Evolutionary conservation across 2,113 vertebrate genomes (phyloP).

Genomic region (Eonycteris spelaea): DNA sequence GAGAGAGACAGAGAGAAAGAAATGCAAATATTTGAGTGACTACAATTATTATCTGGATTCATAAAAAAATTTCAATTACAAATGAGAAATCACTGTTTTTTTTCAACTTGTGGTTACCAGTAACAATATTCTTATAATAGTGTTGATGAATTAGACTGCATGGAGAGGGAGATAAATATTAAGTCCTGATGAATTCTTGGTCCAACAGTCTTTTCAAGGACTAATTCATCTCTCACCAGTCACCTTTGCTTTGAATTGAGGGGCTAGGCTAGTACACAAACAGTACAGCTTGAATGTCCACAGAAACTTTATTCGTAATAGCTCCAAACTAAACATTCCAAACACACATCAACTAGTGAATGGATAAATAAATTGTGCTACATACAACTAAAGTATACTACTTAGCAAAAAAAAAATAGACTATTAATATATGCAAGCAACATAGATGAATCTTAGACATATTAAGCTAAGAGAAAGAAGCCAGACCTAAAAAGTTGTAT

Average conservation of each 20-base stretch:
- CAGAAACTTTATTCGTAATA: slow-evolving; percentile 22
- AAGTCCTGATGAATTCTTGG: background rate
- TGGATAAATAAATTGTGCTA: background rate
- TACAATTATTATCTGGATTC: background rate
- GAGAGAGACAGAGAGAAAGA: background rate
- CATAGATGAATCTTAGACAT: background rate
- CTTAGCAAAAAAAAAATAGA: background rate
- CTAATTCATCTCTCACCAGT: background rate
- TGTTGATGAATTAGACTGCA: background rate
- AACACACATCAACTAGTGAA: background rate
- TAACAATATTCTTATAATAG: background rate
- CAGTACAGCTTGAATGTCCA: background rate
- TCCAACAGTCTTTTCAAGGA: background rate
- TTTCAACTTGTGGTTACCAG: background rate
- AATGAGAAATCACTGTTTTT: background rate
- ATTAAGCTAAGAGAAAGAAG: background rate
- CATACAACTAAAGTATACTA: background rate
- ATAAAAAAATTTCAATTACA: slow-evolving; percentile 6
- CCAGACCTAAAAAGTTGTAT: background rate
- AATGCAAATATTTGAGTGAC: background rate
- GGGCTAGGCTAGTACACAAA: background rate
- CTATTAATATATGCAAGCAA: background rate
- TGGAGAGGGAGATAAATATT: background rate
- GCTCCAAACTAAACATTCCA: background rate
- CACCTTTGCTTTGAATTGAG: background rate